These are phyloP conservation scores for Drosophila kurseongensis DNA, from an alignment of 1,140 invertebrate genomes.

Conservation along the genomic window DNA sequence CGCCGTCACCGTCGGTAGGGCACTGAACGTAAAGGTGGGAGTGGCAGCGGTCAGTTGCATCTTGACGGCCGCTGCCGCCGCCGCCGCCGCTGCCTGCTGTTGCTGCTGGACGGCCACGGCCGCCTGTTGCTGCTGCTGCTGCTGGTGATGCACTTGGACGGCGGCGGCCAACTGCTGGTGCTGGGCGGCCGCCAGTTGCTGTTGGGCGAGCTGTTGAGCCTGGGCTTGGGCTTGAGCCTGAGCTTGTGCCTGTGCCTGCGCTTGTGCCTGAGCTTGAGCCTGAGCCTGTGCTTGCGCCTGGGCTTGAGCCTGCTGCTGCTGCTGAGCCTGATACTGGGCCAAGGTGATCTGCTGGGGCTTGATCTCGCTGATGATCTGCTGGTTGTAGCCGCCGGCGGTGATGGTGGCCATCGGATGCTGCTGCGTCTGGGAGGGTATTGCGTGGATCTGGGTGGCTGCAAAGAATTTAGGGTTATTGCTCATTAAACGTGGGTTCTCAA, in stretches of 20 bases:
- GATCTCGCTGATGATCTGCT: constrained; percentile 82
- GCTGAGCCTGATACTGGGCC: constrained; percentile 81
- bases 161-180: constrained; percentile 60
- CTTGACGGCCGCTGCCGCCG: constrained; percentile 52
- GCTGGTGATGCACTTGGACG: constrained; percentile 71
- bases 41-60: constrained; percentile 73
- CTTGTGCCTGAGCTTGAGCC: constrained; percentile 47
- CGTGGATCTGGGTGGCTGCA: constrained; percentile 72
- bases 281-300: constrained; percentile 58
- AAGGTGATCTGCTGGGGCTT: constrained; percentile 83
- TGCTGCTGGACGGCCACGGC: constrained; percentile 39
- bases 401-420: constrained; percentile 82
- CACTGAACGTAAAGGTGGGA: constrained; percentile 79
- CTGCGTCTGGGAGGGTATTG: constrained; percentile 76
- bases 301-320: constrained; percentile 69
- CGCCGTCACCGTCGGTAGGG: constrained; percentile 71
- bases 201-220: constrained; percentile 57
- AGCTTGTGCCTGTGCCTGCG: not conserved
- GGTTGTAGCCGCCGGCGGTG: constrained; percentile 78
- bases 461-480: not conserved
- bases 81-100: constrained; percentile 33
- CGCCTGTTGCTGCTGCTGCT: constrained; percentile 60
- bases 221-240: constrained; percentile 45
- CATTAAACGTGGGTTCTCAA: not conserved
- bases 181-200: constrained; percentile 63